Base-by-base conservation (phyloP, 2,888 invertebrate species). In the Eupeodes latifasciatus region DNA sequence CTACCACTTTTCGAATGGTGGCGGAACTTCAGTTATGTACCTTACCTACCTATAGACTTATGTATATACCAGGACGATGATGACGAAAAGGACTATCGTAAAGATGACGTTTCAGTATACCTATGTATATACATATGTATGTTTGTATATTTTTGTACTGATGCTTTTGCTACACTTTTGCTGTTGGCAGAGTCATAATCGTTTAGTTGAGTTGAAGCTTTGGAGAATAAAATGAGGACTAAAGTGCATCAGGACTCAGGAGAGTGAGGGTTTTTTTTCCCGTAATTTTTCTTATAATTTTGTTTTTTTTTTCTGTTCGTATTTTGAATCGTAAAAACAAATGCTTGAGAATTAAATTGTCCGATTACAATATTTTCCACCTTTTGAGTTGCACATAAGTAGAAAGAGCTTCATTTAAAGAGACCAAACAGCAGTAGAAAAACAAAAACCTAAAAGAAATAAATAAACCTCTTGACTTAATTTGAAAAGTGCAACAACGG, bases 351-450 rank as follows among this genome's bases (percentile, higher is more conserved):
- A 80, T 76, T 85, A 85, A 85, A 85, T 80, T 80, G 85, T 85
- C 85, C 80, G 85, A 85, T 80, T 85, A 80, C 74, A 84, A 69
- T 69, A 80, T 80, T 84, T 83, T 80, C 76, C 57, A 80, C 85
- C 75, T 85, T 80, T 71, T 59, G 27, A 62, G 64, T 71, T 76
- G 80, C 40, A 80, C 62, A 71, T 47, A 75, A 69, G 69, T 61
- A 64, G 49, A 78, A 78, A 51, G 83, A 27, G n/a, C 51, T 79
- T 74, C 53, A 74, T 57, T 64, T 40, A 34, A 40, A 5, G n/a
- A 49, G n/a, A 55, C 16, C 16, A 16, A 55, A 9, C 6, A 14
- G 19, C 7, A 53, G 5, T 5, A 53, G 1, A 53, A 53, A 16
- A 53, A 16, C 6, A 16, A 53, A 53, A 53, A 16, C 19, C 4